A percentile compares a stretch with the other conserved stretches of the same genome.
These are phyloP conservation scores for Sesia bembeciformis DNA, from an alignment of 2,888 invertebrate genomes.

Conservation along the genomic window DNA sequence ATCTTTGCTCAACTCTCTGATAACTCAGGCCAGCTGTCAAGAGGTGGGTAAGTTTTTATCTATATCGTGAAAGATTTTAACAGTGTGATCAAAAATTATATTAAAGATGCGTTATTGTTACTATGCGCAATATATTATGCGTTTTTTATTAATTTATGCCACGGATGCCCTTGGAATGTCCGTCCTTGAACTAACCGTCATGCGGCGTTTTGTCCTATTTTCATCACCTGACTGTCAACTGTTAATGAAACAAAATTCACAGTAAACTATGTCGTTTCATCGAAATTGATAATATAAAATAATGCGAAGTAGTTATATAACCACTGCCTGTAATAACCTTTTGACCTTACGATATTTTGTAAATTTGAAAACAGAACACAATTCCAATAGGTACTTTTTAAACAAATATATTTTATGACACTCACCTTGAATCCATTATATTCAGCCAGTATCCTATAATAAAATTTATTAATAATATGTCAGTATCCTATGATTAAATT, in stretches of 20 bases:
- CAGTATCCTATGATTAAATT: neutral
- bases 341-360: too few relatives aligned
- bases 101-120: neutral
- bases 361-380: too few relatives aligned
- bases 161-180: slow-evolving; percentile 46
- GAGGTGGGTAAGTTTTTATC: slow-evolving; percentile 82
- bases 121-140: slow-evolving; percentile 3
- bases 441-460: too few relatives aligned
- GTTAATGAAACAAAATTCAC: too few relatives aligned
- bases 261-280: too few relatives aligned
- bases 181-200: slow-evolving; percentile 50
- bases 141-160: slow-evolving; percentile 8
- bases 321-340: too few relatives aligned
- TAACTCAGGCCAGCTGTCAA: slow-evolving; percentile 81
- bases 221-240: neutral
- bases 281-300: too few relatives aligned
- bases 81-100: neutral
- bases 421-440: too few relatives aligned
- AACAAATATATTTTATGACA: too few relatives aligned
- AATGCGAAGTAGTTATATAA: too few relatives aligned
- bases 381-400: too few relatives aligned
- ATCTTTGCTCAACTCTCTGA: slow-evolving; percentile 75
- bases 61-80: neutral
- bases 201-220: slow-evolving; percentile 17
- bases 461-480: neutral